A percentile compares a stretch with the other conserved stretches of the same genome.
Conservation (phyloP, 2,888 invertebrate genomes). For the Actias luna region DNA sequence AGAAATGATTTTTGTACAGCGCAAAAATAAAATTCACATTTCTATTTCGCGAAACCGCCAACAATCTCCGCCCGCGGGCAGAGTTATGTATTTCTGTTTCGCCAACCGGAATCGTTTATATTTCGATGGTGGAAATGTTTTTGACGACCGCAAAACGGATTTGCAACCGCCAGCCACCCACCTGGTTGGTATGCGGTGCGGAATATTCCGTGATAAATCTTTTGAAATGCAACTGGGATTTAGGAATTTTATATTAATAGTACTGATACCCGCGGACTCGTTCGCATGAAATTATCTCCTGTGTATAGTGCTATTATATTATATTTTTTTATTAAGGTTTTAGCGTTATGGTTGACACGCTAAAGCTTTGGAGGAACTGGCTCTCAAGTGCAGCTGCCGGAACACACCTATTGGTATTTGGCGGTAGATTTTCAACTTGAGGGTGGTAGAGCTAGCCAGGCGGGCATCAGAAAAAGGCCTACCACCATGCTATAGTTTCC, state of each 20-base stretch:
- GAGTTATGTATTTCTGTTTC: not conserved
- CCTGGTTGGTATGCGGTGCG: not conserved
- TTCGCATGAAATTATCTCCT: no score
- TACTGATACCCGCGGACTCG: not conserved
- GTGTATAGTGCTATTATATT: no score
- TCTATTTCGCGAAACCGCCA: constrained; percentile 1
- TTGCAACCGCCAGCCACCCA: not conserved
- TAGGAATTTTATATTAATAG: not conserved
- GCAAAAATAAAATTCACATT: not conserved
- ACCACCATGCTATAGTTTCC: no score
- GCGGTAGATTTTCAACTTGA: no score
- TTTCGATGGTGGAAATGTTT: not conserved
- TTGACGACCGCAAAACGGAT: not conserved
- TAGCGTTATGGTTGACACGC: no score
- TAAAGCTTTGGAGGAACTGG: no score
- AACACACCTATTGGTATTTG: no score
- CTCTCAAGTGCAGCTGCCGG: no score
- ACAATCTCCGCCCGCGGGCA: not conserved
- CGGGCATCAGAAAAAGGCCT: no score
- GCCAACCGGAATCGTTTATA: not conserved
- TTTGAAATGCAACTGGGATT: constrained; percentile 3
- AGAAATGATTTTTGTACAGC: not conserved
- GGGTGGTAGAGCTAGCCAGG: no score
- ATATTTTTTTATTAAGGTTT: no score
- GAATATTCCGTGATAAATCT: constrained; percentile 7